Base-by-base conservation (phyloP, 1,140 invertebrate genomes). In the Cotesia chilonis region DNA sequence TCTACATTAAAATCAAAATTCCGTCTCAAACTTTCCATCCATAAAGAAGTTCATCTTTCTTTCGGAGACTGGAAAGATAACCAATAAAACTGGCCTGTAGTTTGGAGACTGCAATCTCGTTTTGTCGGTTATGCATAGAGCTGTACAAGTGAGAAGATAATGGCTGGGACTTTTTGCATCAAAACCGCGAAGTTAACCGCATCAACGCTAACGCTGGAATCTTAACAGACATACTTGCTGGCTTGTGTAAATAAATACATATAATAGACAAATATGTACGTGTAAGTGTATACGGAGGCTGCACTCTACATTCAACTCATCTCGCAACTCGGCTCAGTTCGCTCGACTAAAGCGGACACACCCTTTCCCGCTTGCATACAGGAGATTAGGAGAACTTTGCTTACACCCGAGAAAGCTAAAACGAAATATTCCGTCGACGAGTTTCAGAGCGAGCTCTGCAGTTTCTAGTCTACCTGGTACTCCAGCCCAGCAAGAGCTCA, bases 331-430 rank as follows among this genome's bases (percentile, higher is more conserved):
- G 60, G 41, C 68, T 68, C 68, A 68, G 61, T 72, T 74, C 70
- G 51, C 73, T 69, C 66, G 57, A 72, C 66, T 72, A 69, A 72
- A 35, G 69, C 66, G 41, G 73, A 70, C 69, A 74, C 73, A 74
- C 70, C 73, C 70, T 74, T 47, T 72, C 37, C 52, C 66, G 59
- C 70, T 74, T 72, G 70, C 66, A 74, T 54, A 47, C 65, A 60
- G 60, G 70, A 74, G 70, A 74, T 74, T 72, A 72, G 73, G 73
- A 64, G 60, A 74, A 74, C 59, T 74, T 72, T 61, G 73, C 36
- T 38, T 47, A 57, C 37, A 66, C 51, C 20, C 47, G 66, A 51
- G 65, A 66, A 55, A 61, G 47, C 51, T 63, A 66, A 70, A 74
- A 61, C 55, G 70, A 74, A 74, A 74, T 74, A 74, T 72, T 74